Evolutionary conservation across 1,140 invertebrate genomes (phyloP).

Genomic region (Bradynema listronoti): DNA sequence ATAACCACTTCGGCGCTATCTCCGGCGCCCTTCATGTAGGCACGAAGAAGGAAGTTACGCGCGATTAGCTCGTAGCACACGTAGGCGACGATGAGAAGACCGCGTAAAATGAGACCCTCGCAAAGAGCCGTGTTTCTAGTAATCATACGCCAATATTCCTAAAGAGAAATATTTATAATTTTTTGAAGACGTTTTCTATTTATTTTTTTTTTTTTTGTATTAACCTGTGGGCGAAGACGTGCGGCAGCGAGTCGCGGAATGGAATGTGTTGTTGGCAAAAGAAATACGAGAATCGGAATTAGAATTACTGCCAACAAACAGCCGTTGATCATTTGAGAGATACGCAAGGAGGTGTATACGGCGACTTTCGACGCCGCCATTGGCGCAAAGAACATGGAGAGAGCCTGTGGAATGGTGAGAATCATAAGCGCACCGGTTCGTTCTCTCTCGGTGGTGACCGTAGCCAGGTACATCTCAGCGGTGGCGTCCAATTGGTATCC

Average conservation of each 20-base stretch:
- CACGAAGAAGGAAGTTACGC: slow-evolving; percentile 53
- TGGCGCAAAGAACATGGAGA: slow-evolving; percentile 52
- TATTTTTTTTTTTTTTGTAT: no score
- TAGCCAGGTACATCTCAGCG: slow-evolving; percentile 57
- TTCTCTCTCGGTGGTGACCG: slow-evolving; percentile 55
- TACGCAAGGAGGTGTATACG: slow-evolving; percentile 48
- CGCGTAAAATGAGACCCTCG: slow-evolving; percentile 50
- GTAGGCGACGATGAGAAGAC: slow-evolving; percentile 49
- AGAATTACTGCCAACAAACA: slow-evolving; percentile 35
- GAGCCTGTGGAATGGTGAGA: slow-evolving; percentile 51
- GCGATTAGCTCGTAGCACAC: slow-evolving; percentile 58
- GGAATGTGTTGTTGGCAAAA: slow-evolving; percentile 55
- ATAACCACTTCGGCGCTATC: slow-evolving; percentile 54
- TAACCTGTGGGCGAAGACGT: slow-evolving; percentile 48
- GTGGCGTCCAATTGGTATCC: slow-evolving; percentile 56
- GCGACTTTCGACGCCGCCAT: slow-evolving; percentile 51
- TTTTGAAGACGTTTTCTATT: no score
- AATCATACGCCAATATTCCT: slow-evolving; percentile 57
- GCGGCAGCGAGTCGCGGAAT: slow-evolving; percentile 52
- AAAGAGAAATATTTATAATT: no score
- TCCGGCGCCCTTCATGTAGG: slow-evolving; percentile 54
- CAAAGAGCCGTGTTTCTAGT: slow-evolving; percentile 48
- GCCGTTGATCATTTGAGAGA: slow-evolving; percentile 50
- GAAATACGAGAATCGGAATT: slow-evolving; percentile 50
- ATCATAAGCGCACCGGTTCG: slow-evolving; percentile 52